A percentile compares a stretch with the other conserved stretches of the same genome.
phyloP scores from a whole-genome alignment of 2,113 vertebrate species.

The Neoarius graeffei region DNA sequence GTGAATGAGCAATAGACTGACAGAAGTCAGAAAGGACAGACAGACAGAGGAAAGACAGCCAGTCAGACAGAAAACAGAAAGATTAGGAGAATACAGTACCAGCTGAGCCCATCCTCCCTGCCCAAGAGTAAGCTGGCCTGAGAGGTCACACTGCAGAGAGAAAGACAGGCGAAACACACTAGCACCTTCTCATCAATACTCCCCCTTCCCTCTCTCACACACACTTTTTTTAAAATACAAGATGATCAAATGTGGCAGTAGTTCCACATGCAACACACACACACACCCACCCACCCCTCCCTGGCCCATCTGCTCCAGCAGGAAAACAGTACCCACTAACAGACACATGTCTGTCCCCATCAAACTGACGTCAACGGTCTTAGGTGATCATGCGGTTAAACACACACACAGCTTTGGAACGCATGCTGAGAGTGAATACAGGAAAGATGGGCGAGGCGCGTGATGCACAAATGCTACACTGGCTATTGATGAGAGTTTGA shows the following conservation, averaged over 20 bases:
- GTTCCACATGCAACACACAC: background rate
- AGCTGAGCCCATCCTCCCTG: conserved; percentile 82
- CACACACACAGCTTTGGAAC: conserved; percentile 11
- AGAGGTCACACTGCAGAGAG: conserved; percentile 78
- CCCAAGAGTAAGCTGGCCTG: conserved; percentile 81
- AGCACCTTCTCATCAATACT: conserved; percentile 45
- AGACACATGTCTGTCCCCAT: background rate
- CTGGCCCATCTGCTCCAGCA: background rate
- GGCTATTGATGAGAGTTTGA: background rate
- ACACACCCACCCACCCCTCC: background rate
- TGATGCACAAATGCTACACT: background rate
- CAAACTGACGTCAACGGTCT: background rate
- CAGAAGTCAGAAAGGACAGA: conserved; percentile 21
- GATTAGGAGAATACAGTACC: conserved; percentile 76
- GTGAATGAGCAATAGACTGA: background rate
- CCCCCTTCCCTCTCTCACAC: background rate
- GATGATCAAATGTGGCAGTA: no score
- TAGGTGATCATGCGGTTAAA: conserved; percentile 22
- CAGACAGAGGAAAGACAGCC: conserved; percentile 38
- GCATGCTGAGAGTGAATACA: conserved; percentile 8
- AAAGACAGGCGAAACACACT: conserved; percentile 64
- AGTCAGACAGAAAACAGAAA: conserved; percentile 52
- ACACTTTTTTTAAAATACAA: background rate
- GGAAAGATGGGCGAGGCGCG: background rate
- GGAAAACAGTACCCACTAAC: background rate